Percentiles rank a stretch among this genome's conserved stretches.
These are phyloP conservation scores for Pheosia tremula DNA, from an alignment of 2,888 invertebrate genomes.

Conservation along the genomic window DNA sequence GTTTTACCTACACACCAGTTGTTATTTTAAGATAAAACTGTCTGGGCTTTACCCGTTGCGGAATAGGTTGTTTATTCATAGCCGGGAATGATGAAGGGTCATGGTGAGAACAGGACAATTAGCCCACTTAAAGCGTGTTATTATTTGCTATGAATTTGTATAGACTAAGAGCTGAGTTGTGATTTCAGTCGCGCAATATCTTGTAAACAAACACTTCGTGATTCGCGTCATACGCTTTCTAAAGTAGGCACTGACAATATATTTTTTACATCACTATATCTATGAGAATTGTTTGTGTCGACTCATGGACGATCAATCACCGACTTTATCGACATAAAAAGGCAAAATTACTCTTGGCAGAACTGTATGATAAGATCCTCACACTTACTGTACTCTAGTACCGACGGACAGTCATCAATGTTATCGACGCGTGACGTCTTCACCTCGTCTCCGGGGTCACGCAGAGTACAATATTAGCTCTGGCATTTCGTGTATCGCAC, in stretches of 20 bases:
- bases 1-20: neutral
- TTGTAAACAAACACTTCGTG: no score
- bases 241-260: no score
- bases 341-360: neutral
- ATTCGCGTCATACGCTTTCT: no score
- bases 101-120: no score
- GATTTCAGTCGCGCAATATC: no score
- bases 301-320: neutral
- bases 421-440: constrained; percentile 44
- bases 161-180: no score
- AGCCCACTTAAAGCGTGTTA: no score
- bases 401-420: constrained; percentile 10
- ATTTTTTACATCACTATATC: neutral
- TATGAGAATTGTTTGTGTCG: neutral
- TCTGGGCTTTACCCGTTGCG: neutral
- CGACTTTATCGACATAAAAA: neutral
- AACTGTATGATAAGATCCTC: neutral
- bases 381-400: constrained; percentile 1
- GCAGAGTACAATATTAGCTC: constrained; percentile 39
- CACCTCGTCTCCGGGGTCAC: constrained; percentile 51
- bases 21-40: neutral
- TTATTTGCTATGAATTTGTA: no score
- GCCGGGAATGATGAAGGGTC: no score
- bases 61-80: no score
- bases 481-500: constrained; percentile 26